Conservation (phyloP, 2,113 vertebrate genomes). For the Lipophrys pholis region DNA sequence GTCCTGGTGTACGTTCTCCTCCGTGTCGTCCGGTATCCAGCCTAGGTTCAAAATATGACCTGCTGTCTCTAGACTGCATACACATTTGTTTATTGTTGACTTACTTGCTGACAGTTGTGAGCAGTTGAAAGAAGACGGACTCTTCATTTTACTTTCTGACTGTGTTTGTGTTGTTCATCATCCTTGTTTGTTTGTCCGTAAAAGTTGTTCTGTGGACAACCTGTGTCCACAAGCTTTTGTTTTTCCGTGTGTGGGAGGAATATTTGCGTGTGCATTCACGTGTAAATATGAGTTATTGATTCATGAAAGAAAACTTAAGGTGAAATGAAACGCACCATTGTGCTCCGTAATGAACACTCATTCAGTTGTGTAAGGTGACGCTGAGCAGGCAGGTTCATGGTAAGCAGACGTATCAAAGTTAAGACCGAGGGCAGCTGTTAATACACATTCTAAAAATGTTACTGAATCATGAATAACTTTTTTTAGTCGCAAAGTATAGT, state of each 20-base stretch:
- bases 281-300: slow-evolving; percentile 56
- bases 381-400: slow-evolving; percentile 16
- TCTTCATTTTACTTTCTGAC: background rate
- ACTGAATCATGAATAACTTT: slow-evolving; percentile 17
- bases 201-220: background rate
- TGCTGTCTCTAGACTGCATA: background rate
- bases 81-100: background rate
- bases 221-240: too few relatives aligned
- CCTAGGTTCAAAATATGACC: too few relatives aligned
- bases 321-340: slow-evolving; percentile 42
- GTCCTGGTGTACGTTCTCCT: too few relatives aligned
- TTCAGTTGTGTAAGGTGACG: slow-evolving; percentile 27
- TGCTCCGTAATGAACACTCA: slow-evolving; percentile 36
- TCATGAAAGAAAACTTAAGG: slow-evolving; percentile 20
- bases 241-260: background rate
- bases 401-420: slow-evolving; percentile 30
- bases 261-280: slow-evolving; percentile 30
- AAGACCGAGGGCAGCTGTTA: background rate
- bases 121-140: background rate
- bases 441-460: slow-evolving; percentile 6
- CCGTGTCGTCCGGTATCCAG: too few relatives aligned
- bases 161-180: background rate
- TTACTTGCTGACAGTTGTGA: background rate
- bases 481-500: background rate
- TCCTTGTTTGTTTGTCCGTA: background rate